Evolutionary conservation across 2,797 vertebrate genomes (phyloP), one percentile per base, ranked within the genome.

Genomic region (Myotis findleyi): DNA sequence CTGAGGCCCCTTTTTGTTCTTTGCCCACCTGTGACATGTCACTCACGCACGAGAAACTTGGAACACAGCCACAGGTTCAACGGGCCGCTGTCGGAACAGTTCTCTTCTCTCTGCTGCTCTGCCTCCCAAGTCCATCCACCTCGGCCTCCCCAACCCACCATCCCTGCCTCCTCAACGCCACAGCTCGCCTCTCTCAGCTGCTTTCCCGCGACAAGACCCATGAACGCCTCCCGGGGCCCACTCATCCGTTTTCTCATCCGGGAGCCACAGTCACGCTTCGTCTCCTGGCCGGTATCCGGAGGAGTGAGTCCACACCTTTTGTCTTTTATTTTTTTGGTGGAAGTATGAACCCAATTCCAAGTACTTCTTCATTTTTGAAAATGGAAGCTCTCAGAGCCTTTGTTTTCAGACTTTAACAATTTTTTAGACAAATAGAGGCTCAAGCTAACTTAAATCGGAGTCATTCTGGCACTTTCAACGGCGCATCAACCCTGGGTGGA

Each of bases 401-500:
- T 68, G 76, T 72, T 62, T 82, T 33, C 85, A 69, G n/a, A 16
- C 16, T 73, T 85, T 41, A 90, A 88, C 49, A 71, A 57, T 10
- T 53, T 83, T 95, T 81, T 7, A 88, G 62, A 55, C 3, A 77
- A 76, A 49, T 33, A 79, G 41, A 59, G 38, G 69, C 84, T 73
- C 10, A 49, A 1, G 47, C 30, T 82, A 33, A 88, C 49, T 62
- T 71, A 21, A 82, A 91, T 71, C 51, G 83, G 80, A 62, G 53
- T 17, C 2, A 6, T 57, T 69, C 75, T 76, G 79, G 6, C 68
- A 83, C 16, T 59, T 95, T 2, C 20, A 66, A 1, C 33, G 30
- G 47, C 47, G 12, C 47, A 49, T 49, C 47, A 16, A 16, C 47
- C 47, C 47, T 16, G 44, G 49, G 5, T 0, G 16, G 49, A 17